Conservation (phyloP, 2,113 vertebrate species). For the Alexandromys fortis region DNA sequence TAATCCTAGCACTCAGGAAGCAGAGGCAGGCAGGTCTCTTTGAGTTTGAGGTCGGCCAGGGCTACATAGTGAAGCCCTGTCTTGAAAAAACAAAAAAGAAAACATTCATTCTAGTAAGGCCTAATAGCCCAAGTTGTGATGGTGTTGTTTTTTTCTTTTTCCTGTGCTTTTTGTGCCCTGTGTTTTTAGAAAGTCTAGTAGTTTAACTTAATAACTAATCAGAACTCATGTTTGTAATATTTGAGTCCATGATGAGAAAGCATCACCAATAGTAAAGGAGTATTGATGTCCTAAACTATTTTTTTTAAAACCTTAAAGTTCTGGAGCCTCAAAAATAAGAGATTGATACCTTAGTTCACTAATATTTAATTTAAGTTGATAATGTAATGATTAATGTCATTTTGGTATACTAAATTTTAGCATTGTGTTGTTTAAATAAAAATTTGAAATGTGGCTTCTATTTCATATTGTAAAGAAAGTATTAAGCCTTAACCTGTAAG, state of each 20-base stretch:
- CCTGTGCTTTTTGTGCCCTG: neutral
- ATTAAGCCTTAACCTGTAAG: slow-evolving; percentile 15
- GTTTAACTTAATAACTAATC: neutral
- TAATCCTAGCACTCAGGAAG: neutral
- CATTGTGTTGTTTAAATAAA: slow-evolving; percentile 44
- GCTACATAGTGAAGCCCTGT: neutral
- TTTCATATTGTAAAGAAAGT: slow-evolving; percentile 58
- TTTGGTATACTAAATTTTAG: slow-evolving; percentile 35
- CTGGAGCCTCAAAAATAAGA: slow-evolving; percentile 26
- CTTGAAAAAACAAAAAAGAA: neutral
- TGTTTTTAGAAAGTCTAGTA: slow-evolving; percentile 54
- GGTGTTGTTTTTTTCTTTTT: neutral
- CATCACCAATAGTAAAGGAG: neutral
- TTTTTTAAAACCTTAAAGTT: neutral
- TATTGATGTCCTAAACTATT: slow-evolving; percentile 44
- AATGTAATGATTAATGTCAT: slow-evolving; percentile 16
- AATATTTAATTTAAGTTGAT: slow-evolving; percentile 36
- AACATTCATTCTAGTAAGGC: neutral
- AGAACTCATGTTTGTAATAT: neutral
- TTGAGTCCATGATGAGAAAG: slow-evolving; percentile 41
- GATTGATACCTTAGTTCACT: neutral
- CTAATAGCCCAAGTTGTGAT: neutral
- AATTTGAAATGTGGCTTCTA: slow-evolving; percentile 46
- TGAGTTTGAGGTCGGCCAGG: neutral
- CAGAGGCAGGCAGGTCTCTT: neutral